A percentile compares a stretch with the other conserved stretches of the same genome.
These are phyloP conservation scores for Drosophila novamexicana DNA, from an alignment of 1,140 invertebrate species.

Conservation along the genomic window DNA sequence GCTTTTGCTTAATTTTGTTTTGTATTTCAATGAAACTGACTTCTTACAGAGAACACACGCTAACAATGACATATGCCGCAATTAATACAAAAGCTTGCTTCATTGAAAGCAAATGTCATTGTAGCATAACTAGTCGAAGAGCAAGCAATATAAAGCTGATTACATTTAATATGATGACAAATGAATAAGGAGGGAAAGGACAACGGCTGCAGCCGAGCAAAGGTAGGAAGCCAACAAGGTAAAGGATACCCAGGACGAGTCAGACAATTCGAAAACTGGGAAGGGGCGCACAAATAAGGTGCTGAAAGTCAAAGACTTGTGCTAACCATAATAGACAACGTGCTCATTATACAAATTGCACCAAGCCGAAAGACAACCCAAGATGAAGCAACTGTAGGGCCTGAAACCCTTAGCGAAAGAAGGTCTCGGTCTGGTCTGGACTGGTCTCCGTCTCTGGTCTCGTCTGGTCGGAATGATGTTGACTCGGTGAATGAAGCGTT, in stretches of 20 bases:
- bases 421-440: conserved; percentile 11
- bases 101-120: conserved; percentile 20
- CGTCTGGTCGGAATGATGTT: conserved; percentile 8
- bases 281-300: conserved; percentile 59
- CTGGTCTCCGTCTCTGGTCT: too few species aligned
- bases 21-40: too few species aligned
- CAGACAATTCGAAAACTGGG: conserved; percentile 8
- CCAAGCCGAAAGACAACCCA: conserved; percentile 18
- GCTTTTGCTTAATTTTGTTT: too few species aligned
- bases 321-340: conserved; percentile 63
- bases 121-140: neutral
- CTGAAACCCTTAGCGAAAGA: conserved; percentile 24
- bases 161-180: conserved; percentile 12
- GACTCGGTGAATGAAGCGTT: conserved; percentile 29
- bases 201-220: neutral
- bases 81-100: conserved; percentile 4
- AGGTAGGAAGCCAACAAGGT: conserved; percentile 9
- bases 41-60: too few species aligned
- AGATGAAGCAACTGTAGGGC: conserved; percentile 7
- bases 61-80: too few species aligned
- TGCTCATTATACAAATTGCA: conserved; percentile 81
- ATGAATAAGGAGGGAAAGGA: conserved; percentile 1
- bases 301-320: conserved; percentile 76
- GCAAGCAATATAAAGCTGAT: conserved; percentile 2
- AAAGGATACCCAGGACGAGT: conserved; percentile 14